Evolutionary conservation across 2,113 vertebrate genomes (phyloP), one percentile per base, ranked within the genome.

Genomic region (Gobiocypris rarus): DNA sequence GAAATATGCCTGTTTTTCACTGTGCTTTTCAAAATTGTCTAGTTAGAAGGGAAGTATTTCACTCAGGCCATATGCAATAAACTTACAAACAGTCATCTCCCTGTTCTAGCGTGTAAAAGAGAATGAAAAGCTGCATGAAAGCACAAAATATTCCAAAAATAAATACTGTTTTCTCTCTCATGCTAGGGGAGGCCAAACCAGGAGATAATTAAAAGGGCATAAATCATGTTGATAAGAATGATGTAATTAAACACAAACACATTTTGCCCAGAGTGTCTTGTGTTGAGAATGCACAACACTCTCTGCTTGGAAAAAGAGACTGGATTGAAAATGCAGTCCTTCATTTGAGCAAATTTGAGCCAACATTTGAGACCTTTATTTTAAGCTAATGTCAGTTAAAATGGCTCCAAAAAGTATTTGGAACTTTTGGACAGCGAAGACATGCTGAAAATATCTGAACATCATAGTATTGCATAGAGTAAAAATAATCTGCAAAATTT

Each of bases 151-250:
- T 43, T 63, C 75, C 52, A 26, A 61, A 76, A 54, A 74, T 50
- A 75, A 69, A 70, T 81, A 58, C 59, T 56, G 56, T 48, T 75
- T 78, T 82, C 65, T 83, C 75, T 22, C 24, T 83, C 24, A 59
- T 52, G 75, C 34, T 85, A 78, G 75, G 81, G 86, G 78, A 83
- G 71, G 10, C 67, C 45, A 69, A 84, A 76, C 56, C 88, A 83
- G 50, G 48, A 50, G 48, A 58, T 82, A 82, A 88, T 84, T 79
- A 84, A 83, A 84, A 22, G 50, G 75, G 28, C 75, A 69, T 87
- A 87, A 83, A 89, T 90, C 73, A 82, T 22, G 79, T 70, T 78
- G 58, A 89, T 86, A 84, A 71, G 75, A 17, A 75, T 76, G 43
- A 81, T 41, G 65, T 82, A 75, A 87, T 84, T 87, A 83, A 86